phyloP scores from a whole-genome alignment of 2,888 invertebrate genomes.

The Drosophila demipolita region DNA sequence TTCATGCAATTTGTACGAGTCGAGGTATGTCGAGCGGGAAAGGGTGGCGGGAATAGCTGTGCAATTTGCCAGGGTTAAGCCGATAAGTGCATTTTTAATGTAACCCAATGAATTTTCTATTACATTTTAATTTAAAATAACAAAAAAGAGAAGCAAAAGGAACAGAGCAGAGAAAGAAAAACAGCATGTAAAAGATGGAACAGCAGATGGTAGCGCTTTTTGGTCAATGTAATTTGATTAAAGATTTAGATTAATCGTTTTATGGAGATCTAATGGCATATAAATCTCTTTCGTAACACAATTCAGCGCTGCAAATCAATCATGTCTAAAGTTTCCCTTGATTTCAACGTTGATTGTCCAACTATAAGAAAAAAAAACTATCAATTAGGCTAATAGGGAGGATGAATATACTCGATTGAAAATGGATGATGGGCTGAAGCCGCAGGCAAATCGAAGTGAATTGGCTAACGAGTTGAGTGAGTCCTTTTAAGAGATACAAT shows the following conservation, averaged over 20 bases:
- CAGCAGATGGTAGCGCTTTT: conserved; percentile 37
- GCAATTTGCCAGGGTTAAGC: conserved; percentile 75
- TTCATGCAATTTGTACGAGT: conserved; percentile 77
- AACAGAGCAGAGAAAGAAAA: conserved; percentile 30
- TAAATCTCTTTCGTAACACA: conserved; percentile 53
- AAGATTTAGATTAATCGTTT: conserved; percentile 79
- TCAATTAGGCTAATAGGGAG: conserved; percentile 69
- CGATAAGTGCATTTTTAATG: conserved; percentile 81
- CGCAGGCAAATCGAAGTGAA: conserved; percentile 1
- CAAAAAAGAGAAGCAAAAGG: conserved; percentile 47
- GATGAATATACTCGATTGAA: background rate
- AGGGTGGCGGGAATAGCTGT: conserved; percentile 28
- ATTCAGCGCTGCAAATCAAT: conserved; percentile 58
- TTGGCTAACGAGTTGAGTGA: conserved; percentile 29
- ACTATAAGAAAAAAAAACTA: conserved; percentile 49
- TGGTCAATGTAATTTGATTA: conserved; percentile 69
- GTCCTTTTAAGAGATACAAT: conserved; percentile 6
- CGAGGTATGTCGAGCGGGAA: conserved; percentile 11
- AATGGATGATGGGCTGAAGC: background rate
- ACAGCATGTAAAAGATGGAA: background rate
- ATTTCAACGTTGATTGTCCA: conserved; percentile 29
- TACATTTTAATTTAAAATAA: conserved; percentile 79
- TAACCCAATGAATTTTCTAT: conserved; percentile 78
- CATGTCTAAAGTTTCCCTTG: conserved; percentile 56
- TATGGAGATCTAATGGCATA: conserved; percentile 67